Evolutionary conservation across 2,113 vertebrate genomes (phyloP).

Genomic region (Scolopax mira): DNA sequence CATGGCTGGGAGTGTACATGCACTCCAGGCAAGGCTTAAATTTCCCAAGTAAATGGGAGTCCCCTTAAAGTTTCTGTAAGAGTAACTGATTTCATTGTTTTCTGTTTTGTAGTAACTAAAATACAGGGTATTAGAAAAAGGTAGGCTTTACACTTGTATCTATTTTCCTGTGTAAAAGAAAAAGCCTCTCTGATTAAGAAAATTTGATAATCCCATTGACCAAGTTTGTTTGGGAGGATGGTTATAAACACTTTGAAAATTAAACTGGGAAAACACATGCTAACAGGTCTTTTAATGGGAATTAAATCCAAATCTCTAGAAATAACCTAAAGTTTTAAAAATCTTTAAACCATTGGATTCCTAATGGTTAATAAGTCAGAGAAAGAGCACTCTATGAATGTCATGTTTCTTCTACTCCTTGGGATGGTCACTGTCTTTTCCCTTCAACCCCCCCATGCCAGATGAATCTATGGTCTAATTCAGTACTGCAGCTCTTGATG

Average conservation of each 20-base stretch:
- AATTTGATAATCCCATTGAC: neutral
- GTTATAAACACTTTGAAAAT: neutral
- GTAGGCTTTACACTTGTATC: neutral
- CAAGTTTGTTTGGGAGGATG: neutral
- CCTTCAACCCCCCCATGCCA: neutral
- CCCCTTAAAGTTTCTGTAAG: neutral
- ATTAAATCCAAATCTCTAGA: neutral
- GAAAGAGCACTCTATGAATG: neutral
- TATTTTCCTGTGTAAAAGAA: neutral
- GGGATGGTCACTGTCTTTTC: neutral
- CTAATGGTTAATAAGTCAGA: neutral
- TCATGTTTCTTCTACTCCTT: neutral
- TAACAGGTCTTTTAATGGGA: neutral
- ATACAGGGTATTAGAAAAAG: neutral
- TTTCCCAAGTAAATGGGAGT: neutral
- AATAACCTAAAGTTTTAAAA: neutral
- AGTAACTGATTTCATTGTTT: neutral
- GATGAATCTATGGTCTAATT: neutral
- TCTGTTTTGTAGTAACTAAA: neutral
- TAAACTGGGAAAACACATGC: neutral
- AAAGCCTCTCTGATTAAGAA: neutral
- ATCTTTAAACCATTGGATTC: neutral
- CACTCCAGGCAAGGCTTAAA: neutral
- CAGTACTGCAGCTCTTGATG: neutral
- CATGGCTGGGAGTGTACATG: neutral